Conservation (phyloP, 2,113 vertebrate genomes). For the Bujurquina vittata region DNA sequence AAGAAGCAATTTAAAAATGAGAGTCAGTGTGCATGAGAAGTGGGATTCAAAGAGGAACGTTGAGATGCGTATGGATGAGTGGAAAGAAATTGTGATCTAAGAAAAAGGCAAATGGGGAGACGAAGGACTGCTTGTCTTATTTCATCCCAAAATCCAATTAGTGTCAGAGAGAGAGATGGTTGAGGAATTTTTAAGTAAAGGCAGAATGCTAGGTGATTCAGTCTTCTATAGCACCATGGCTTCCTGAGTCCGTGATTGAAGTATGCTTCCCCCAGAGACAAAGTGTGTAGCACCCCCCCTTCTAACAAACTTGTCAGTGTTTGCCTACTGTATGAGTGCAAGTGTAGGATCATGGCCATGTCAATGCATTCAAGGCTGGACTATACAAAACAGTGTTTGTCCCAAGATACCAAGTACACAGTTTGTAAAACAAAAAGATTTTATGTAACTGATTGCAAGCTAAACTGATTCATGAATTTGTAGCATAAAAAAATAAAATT, state of each 20-base stretch:
- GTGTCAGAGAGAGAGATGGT: not conserved
- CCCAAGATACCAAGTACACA: not conserved
- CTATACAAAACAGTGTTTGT: not conserved
- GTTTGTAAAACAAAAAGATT: not conserved
- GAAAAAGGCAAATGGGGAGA: slow-evolving; percentile 2
- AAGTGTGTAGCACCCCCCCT: not conserved
- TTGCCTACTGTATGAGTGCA: not conserved
- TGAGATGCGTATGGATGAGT: slow-evolving; percentile 10
- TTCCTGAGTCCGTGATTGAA: not conserved
- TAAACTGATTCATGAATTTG: not conserved
- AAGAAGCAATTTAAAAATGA: slow-evolving; percentile 40
- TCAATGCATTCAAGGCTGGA: not conserved
- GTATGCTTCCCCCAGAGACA: not conserved
- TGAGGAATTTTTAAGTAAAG: not conserved
- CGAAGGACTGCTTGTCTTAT: slow-evolving; percentile 17
- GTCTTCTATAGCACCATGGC: not conserved
- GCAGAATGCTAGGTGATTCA: not conserved
- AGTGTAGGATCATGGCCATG: not conserved
- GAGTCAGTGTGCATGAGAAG: slow-evolving; percentile 14
- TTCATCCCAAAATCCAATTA: slow-evolving; percentile 22
- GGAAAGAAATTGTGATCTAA: slow-evolving; percentile 1
- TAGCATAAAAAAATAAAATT: not conserved
- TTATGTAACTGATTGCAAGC: not conserved
- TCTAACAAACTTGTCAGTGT: not conserved
- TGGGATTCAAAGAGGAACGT: slow-evolving; percentile 11